Evolutionary conservation across 2,797 vertebrate species (phyloP), one percentile per base, ranked within the genome.

Genomic region (Psittacula echo): DNA sequence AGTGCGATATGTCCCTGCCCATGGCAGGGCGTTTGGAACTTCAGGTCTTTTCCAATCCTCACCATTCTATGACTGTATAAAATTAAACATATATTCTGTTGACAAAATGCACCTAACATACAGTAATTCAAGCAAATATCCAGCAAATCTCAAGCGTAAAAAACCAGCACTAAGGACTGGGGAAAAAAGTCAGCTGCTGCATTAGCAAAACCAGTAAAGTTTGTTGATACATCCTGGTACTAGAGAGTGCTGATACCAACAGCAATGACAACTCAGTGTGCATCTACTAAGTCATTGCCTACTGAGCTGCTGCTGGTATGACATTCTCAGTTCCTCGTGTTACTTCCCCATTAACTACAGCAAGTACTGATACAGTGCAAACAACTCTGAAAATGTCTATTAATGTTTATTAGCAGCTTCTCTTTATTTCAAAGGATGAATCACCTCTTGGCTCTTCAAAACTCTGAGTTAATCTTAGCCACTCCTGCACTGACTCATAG

Each of bases 381-480:
- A 78, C 47, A 95, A 84, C 89, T 68, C 37, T 30, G 53, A 85
- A 94, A 93, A 93, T 68, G 13, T 79, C 65, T 79, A 94, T 84
- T 89, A 87, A 87, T 65, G 72, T 79, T 94, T 94, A 94, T 85
- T 90, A 94, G 90, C 29, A 70, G 47, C 77, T 96, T 71, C 85
- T 89, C 62, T 80, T 72, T 66, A 80, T 95, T 93, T 95, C 90
- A 89, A 66, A 84, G 24, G 26, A 70, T 96, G 94, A 97, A 77
- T 97, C 90, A 97, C 51, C 42, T 93, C 87, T 95, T 97, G 94
- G 93, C 91, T 97, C 77, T 48, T 64, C 5, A 65, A 94, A 90
- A 96, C 89, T 96, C 90, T 91, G 89, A 94, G 71, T 94, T 92
- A 96, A 91, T 93, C 87, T 95, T 92, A 96, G 90, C 92, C 94